These are phyloP conservation scores for Harpagus bidentatus DNA, from an alignment of 2,113 vertebrate species.

Conservation along the genomic window DNA sequence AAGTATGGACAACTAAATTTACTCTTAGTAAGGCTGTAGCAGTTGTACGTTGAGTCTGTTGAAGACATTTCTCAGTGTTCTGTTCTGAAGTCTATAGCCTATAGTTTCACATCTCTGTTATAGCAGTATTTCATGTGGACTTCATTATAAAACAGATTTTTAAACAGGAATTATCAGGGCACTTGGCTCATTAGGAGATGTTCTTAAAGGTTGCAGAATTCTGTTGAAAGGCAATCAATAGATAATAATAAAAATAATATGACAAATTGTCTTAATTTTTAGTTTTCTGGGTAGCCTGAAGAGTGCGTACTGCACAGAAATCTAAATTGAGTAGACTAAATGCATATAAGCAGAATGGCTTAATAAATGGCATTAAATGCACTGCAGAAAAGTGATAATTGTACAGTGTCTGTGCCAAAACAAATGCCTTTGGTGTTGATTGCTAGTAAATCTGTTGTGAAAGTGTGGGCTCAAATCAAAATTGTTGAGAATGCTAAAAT, in stretches of 20 bases:
- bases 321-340: neutral
- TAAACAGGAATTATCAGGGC: neutral
- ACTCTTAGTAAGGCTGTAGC: neutral
- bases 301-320: neutral
- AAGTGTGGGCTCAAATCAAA: neutral
- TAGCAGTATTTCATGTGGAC: neutral
- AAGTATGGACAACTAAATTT: neutral
- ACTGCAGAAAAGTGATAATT: neutral
- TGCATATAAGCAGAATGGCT: neutral
- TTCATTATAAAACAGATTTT: neutral
- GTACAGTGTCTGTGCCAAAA: neutral
- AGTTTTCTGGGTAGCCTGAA: neutral
- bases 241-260: neutral
- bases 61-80: neutral
- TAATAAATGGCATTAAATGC: neutral
- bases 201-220: neutral
- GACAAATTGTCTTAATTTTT: neutral
- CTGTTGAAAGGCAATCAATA: neutral
- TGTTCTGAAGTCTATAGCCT: neutral
- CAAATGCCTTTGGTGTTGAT: neutral
- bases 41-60: fast-evolving
- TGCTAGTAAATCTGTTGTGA: neutral
- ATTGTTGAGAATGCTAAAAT: neutral
- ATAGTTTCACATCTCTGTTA: neutral
- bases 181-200: neutral